These are phyloP conservation scores for Silurus asotus DNA, from an alignment of 2,113 vertebrate genomes.

Conservation along the genomic window DNA sequence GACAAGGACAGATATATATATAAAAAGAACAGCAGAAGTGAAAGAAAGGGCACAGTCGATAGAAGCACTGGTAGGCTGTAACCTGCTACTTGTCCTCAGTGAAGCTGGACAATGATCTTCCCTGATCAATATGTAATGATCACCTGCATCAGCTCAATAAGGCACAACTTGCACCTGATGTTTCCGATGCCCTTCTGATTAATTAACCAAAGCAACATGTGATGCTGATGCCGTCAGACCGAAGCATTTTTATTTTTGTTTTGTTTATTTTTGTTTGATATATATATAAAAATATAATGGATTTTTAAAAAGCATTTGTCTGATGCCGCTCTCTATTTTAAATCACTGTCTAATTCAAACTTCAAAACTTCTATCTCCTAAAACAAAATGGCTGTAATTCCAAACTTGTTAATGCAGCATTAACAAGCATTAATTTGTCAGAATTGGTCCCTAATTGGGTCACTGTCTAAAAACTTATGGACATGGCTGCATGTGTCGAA, in stretches of 20 bases:
- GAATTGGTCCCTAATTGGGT: too few relatives aligned
- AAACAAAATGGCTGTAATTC: too few relatives aligned
- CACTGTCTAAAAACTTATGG: too few relatives aligned
- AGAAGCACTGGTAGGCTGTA: constrained; percentile 34
- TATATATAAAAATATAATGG: background rate
- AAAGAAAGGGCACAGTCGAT: constrained; percentile 34
- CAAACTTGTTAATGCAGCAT: too few relatives aligned
- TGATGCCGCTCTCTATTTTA: background rate
- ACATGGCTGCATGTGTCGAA: background rate
- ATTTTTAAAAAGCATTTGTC: background rate
- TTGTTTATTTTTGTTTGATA: too few relatives aligned
- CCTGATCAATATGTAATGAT: constrained; percentile 50
- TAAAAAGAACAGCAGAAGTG: background rate
- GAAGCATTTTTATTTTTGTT: too few relatives aligned
- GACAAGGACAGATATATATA: constrained; percentile 6
- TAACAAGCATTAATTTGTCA: too few relatives aligned
- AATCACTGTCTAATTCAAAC: background rate
- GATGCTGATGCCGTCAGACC: background rate
- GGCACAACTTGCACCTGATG: constrained; percentile 5
- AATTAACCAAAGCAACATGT: background rate
- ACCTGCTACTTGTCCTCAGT: constrained; percentile 37
- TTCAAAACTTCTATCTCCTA: too few relatives aligned
- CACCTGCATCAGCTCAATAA: constrained; percentile 33
- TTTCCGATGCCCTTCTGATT: constrained; percentile 24
- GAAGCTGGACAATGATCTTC: constrained; percentile 20